phyloP scores from a whole-genome alignment of 2,113 vertebrate genomes.

The Otus sunia region DNA sequence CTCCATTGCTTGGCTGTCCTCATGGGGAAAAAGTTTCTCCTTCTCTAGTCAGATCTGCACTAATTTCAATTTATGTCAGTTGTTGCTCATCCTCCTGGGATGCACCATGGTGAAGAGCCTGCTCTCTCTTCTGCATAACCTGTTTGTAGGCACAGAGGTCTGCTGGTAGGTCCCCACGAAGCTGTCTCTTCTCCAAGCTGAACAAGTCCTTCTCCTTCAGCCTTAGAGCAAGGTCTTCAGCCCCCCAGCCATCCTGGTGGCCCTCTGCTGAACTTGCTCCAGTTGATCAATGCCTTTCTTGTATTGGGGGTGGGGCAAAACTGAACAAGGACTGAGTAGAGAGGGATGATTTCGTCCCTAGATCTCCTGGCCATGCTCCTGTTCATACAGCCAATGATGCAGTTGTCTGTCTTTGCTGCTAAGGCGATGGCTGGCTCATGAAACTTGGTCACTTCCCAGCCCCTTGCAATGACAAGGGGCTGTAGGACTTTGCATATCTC shows the following conservation, averaged over 20 bases:
- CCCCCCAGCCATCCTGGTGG: fast-evolving
- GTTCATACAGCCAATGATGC: neutral
- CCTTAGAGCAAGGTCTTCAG: neutral
- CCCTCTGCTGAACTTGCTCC: neutral
- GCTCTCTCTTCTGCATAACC: neutral
- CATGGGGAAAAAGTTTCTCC: neutral
- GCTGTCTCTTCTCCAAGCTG: neutral
- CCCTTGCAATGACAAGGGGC: neutral
- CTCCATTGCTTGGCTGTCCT: neutral
- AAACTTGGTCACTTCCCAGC: neutral
- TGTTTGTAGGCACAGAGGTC: neutral
- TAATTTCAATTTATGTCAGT: neutral
- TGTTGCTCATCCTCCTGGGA: neutral
- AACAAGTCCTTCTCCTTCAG: neutral
- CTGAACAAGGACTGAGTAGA: neutral
- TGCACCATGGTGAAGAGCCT: neutral
- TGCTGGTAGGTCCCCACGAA: neutral
- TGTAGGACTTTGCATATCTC: neutral
- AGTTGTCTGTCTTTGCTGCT: neutral
- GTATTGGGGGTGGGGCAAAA: fast-evolving
- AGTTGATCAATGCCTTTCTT: neutral
- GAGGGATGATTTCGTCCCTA: neutral
- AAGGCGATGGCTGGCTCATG: fast-evolving
- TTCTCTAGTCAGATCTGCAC: neutral
- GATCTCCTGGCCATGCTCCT: neutral